Evolutionary conservation across 2,797 vertebrate genomes (phyloP).

Genomic region (Cryptoblepharus egeriae): DNA sequence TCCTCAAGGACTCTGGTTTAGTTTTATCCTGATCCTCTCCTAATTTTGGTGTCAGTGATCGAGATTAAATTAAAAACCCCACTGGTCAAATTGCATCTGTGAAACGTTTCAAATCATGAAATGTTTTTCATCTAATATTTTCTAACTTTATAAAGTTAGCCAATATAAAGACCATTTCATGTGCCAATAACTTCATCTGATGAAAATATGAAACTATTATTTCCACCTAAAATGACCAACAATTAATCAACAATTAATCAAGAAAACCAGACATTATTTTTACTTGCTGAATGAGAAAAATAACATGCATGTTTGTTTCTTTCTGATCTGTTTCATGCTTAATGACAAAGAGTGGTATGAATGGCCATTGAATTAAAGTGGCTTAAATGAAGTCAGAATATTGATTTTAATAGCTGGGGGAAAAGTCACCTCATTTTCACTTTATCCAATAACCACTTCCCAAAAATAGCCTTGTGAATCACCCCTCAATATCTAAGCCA

Average conservation of each 20-base stretch:
- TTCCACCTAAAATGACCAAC: neutral
- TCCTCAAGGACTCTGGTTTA: neutral
- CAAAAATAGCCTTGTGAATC: neutral
- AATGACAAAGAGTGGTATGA: neutral
- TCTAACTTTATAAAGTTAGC: neutral
- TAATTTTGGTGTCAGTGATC: neutral
- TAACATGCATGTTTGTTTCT: neutral
- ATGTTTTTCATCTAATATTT: no score
- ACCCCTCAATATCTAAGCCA: neutral
- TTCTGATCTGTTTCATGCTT: neutral
- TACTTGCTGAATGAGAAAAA: neutral
- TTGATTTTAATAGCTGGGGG: no score
- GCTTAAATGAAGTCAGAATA: no score
- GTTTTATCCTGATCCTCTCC: neutral
- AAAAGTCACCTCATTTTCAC: neutral
- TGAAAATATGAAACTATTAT: neutral
- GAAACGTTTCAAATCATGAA: no score
- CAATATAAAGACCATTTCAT: neutral
- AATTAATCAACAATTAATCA: neutral
- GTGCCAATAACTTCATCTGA: neutral
- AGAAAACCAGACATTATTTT: neutral
- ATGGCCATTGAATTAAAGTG: neutral
- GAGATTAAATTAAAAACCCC: neutral
- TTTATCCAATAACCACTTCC: neutral
- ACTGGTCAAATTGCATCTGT: neutral